Evolutionary conservation across 64 coral and sea anemone species (phyloP), one percentile per base, ranked within the genome.

Genomic region (Montipora capricornis): DNA sequence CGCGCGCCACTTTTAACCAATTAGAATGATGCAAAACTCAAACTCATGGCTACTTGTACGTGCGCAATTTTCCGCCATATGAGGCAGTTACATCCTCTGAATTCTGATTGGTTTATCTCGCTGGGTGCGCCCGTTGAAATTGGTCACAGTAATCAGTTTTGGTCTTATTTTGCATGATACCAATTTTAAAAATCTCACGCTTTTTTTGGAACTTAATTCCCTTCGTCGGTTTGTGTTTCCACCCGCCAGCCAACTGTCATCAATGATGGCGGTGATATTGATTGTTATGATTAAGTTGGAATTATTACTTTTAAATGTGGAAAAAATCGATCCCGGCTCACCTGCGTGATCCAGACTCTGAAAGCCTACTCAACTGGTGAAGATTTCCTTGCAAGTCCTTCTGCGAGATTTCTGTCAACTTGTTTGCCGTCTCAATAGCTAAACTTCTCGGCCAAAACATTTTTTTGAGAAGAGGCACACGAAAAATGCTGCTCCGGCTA

Each of bases 371-470:
- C 20, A 95, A 26, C 24, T 91, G 88, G 3, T 81, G 74, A 76
- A 68, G 49, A 59, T 87, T 85, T 13, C 94, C 89, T 44, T 95
- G 68, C 37, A 95, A 79, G 29, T 95, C 94, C 49, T 91, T 44
- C 44, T 88, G 73, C 1, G 88, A 82, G 78, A 91, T 71, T 49
- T 90, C 89, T 1, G 93, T 90, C 44, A 95, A 78, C 61, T 95
- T 95, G 75, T 95, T 95, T 37, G 93, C 93, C 10, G 89, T 95
- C 78, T 95, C 93, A 50, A 95, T 87, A 3, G 93, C 93, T 3
- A 90, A 78, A 58, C 84, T 95, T 19, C 73, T 80, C 0, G 93
- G 93, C 93, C 89, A 95, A 80, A 95, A 64, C 0, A 83, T 64
- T 37, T 91, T 79, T 60, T 87, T 84, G 13, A 95, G 78, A 74